Percentiles rank a stretch among this genome's conserved stretches.
Evolutionary conservation across 2,888 invertebrate species (phyloP).

Genomic region (Apamea sordens): DNA sequence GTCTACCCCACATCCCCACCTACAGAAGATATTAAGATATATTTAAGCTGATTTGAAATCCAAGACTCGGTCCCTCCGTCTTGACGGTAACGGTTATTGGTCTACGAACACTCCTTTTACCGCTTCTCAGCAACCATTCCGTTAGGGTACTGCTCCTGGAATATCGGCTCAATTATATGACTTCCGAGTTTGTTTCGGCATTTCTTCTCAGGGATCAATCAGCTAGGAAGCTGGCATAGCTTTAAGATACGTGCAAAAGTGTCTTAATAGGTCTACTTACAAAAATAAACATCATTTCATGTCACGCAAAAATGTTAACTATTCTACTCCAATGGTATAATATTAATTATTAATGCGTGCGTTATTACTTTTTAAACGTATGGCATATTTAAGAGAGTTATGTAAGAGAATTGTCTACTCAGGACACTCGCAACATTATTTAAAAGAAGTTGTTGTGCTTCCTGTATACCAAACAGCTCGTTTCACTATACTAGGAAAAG

Average conservation of each 20-base stretch:
- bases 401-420: too few species aligned
- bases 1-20: not conserved
- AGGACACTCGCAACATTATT: not conserved
- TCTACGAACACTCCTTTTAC: not conserved
- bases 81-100: not conserved
- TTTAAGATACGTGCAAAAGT: too few species aligned
- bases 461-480: not conserved
- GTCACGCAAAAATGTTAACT: not conserved
- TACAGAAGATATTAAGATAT: too few species aligned
- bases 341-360: not conserved
- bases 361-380: not conserved
- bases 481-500: constrained; percentile 3
- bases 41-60: too few species aligned
- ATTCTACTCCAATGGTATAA: not conserved
- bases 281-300: too few species aligned
- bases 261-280: too few species aligned
- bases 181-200: not conserved
- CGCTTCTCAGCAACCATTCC: too few species aligned
- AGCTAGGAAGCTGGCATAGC: too few species aligned
- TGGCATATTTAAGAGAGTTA: not conserved
- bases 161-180: too few species aligned
- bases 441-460: not conserved
- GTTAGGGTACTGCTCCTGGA: too few species aligned
- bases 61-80: too few species aligned
- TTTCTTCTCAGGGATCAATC: not conserved